Base-by-base conservation (phyloP, 1,140 invertebrate genomes). In the Steinernema khuongi region DNA sequence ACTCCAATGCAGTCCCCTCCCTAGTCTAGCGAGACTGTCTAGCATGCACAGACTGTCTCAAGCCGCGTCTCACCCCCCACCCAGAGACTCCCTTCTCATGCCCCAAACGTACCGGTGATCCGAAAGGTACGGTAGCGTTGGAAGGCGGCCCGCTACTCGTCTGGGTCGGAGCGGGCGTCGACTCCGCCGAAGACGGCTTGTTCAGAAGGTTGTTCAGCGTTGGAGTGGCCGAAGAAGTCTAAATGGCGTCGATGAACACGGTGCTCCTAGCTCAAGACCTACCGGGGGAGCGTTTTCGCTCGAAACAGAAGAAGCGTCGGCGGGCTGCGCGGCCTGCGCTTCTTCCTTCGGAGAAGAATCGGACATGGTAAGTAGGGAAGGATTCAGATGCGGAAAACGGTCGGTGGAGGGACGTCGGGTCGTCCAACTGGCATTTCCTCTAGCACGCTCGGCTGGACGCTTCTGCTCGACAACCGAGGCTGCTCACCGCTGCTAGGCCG, bases 381-480 rank as follows among this genome's bases (percentile, higher is more conserved):
- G 22, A 22, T 14, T 7, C 4, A 26, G 50, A 60, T 4, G 50
- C 4, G 4, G 50, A 60, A 22, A 60, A 60, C 22, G 22, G 50
- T 60, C 22, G 50, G 50, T 60, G 22, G 19, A 60, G 50, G 14
- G 26, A 60, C 50, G 50, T 60, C 19, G 50, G 50, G 26, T 14
- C 50, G n/a, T 60, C 50, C 50, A 60, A 60, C 50, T 60, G 2
- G 50, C 50, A 60, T 60, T 60, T 60, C 50, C 50, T 60, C 50
- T 60, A 14, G n/a, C 26, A 60, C 4, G 50, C 50, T 22, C 19
- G 19, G 50, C 7, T 14, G 50, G n/a, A n/a, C n/a, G n/a, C n/a
- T n/a, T n/a, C n/a, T n/a, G n/a, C n/a, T n/a, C n/a, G n/a, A n/a
- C n/a, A 60, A 7, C 7, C 50, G 50, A 7, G 14, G 50, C 22